Conservation (phyloP, 2,113 vertebrate species). For the Pituophis catenifer region DNA sequence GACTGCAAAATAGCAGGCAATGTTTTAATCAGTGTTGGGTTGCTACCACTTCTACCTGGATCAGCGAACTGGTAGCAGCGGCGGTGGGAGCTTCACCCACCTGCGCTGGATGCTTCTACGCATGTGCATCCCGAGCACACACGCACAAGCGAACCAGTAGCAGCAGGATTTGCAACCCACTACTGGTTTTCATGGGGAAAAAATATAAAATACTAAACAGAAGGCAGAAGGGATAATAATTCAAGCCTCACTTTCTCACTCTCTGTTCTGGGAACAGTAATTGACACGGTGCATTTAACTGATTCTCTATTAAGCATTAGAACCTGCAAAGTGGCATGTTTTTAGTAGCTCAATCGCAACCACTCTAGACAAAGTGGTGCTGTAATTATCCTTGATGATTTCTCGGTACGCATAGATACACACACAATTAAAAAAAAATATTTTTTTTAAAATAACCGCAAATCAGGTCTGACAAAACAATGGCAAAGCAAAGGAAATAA, state of each 20-base stretch:
- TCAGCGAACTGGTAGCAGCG: no score
- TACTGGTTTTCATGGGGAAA: background rate
- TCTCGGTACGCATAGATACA: background rate
- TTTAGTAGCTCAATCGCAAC: background rate
- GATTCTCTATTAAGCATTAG: background rate
- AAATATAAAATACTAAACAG: background rate
- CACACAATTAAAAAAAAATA: background rate
- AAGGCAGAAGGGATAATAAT: background rate
- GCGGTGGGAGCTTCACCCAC: no score
- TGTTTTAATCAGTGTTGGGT: background rate
- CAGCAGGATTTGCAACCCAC: no score
- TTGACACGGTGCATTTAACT: background rate
- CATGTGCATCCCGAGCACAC: no score
- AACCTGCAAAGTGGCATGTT: background rate
- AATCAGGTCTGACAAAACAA: background rate
- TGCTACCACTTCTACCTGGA: no score
- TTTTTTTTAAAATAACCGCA: background rate
- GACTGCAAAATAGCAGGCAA: background rate
- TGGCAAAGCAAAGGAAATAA: background rate
- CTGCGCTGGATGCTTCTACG: no score
- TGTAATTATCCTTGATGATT: background rate
- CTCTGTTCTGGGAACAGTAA: background rate
- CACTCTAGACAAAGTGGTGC: no score
- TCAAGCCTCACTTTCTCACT: background rate
- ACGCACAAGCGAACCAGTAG: no score